phyloP scores from a whole-genome alignment of 2,797 vertebrate genomes.

The Apodemus agrarius region DNA sequence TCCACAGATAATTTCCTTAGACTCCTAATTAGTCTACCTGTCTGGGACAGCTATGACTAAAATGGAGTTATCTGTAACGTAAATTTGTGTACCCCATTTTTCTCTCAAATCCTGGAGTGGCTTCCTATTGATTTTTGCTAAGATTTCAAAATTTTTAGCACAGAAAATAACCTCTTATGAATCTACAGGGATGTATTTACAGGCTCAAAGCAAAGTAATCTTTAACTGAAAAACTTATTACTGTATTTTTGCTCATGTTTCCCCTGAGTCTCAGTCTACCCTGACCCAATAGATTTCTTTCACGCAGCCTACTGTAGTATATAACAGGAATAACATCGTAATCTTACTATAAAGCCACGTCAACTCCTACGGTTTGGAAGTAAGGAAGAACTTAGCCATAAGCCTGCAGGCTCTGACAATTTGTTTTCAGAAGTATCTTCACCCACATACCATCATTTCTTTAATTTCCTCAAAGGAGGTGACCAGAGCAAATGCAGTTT shows the following conservation, averaged over 20 bases:
- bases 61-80: neutral
- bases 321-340: neutral
- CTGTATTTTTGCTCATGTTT: neutral
- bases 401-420: neutral
- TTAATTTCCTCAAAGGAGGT: neutral
- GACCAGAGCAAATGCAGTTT: neutral
- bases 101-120: neutral
- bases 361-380: neutral
- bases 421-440: neutral
- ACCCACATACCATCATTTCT: no score
- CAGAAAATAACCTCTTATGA: neutral
- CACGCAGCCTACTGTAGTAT: neutral
- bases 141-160: neutral
- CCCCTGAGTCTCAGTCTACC: neutral
- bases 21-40: neutral
- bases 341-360: constrained; percentile 25
- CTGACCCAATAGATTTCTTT: neutral
- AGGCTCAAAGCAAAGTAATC: neutral
- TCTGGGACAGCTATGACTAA: neutral
- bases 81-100: neutral
- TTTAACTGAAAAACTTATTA: neutral
- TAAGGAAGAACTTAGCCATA: neutral
- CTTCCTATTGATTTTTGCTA: constrained; percentile 6
- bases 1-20: neutral
- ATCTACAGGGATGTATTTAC: neutral